Percentiles rank a stretch among this genome's conserved stretches.
phyloP scores from a whole-genome alignment of 2,797 vertebrate genomes.

The Chloroceryle inda region DNA sequence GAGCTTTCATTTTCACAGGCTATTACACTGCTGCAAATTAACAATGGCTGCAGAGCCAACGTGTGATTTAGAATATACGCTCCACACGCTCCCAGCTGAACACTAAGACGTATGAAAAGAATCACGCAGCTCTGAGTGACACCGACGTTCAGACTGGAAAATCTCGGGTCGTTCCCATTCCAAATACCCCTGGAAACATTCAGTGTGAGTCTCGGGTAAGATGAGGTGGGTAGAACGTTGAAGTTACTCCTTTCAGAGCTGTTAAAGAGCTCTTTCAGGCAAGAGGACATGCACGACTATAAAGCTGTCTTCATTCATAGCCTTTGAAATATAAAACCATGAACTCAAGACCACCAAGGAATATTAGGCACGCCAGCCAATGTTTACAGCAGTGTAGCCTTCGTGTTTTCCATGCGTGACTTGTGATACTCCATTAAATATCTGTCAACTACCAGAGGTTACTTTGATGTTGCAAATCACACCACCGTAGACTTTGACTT shows the following conservation, averaged over 20 bases:
- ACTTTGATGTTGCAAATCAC: constrained; percentile 57
- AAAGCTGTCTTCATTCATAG: constrained; percentile 76
- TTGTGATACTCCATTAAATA: constrained; percentile 55
- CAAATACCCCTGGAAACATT: neutral
- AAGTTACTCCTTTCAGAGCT: constrained; percentile 51
- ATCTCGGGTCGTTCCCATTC: neutral
- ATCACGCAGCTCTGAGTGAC: neutral
- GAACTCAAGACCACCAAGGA: constrained; percentile 76
- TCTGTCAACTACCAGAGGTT: constrained; percentile 36
- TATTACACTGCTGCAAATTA: constrained; percentile 57
- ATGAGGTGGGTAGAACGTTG: constrained; percentile 14
- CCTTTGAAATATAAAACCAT: constrained; percentile 81
- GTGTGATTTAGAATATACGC: constrained; percentile 41
- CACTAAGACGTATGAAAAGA: neutral
- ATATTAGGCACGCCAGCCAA: constrained; percentile 60
- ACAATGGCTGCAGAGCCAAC: constrained; percentile 41
- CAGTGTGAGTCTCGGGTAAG: constrained; percentile 9
- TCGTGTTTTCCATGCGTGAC: constrained; percentile 51
- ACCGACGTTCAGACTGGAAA: neutral
- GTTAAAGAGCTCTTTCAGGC: constrained; percentile 78
- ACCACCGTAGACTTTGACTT: constrained; percentile 16
- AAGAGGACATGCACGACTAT: constrained; percentile 70
- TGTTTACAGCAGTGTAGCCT: constrained; percentile 54
- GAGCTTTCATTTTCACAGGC: constrained; percentile 57
- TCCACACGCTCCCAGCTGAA: constrained; percentile 39